Evolutionary conservation across 2,797 vertebrate genomes (phyloP).

Genomic region (Lepus oiostolus): DNA sequence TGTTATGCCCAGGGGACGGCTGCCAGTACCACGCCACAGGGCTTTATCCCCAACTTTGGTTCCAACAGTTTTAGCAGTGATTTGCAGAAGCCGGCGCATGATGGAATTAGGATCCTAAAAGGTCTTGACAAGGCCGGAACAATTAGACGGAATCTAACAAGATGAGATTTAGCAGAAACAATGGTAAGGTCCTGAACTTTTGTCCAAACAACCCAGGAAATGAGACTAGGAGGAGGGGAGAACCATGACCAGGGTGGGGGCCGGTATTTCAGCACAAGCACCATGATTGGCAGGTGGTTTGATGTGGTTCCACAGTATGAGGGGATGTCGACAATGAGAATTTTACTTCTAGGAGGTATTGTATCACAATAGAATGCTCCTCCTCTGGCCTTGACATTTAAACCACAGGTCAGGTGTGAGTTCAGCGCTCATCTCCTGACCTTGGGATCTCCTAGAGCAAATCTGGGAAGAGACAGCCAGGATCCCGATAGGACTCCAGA

Average conservation of each 20-base stretch:
- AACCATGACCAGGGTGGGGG: not conserved
- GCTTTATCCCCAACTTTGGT: not conserved
- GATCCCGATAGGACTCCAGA: not conserved
- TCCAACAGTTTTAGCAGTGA: not conserved
- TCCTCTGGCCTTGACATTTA: not conserved
- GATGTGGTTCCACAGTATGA: not conserved
- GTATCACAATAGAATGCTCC: not conserved
- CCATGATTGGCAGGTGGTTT: not conserved
- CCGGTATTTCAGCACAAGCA: not conserved
- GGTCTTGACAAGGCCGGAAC: slow-evolving; percentile 27
- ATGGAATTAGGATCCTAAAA: slow-evolving; percentile 60
- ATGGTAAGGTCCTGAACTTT: not conserved
- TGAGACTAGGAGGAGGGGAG: not conserved
- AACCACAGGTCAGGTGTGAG: not conserved
- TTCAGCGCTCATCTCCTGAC: not conserved
- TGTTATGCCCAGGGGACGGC: not conserved
- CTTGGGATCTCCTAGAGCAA: not conserved
- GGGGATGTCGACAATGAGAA: too few relatives aligned
- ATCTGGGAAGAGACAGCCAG: not conserved
- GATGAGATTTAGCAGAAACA: slow-evolving; percentile 46
- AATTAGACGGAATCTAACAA: slow-evolving; percentile 48
- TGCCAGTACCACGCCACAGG: not conserved
- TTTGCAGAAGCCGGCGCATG: not conserved
- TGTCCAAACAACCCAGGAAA: not conserved
- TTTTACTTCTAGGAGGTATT: not conserved